Percentiles rank a stretch among this genome's conserved stretches.
These are phyloP conservation scores for Drosophila robusta DNA, from an alignment of 2,888 invertebrate genomes.

Conservation along the genomic window DNA sequence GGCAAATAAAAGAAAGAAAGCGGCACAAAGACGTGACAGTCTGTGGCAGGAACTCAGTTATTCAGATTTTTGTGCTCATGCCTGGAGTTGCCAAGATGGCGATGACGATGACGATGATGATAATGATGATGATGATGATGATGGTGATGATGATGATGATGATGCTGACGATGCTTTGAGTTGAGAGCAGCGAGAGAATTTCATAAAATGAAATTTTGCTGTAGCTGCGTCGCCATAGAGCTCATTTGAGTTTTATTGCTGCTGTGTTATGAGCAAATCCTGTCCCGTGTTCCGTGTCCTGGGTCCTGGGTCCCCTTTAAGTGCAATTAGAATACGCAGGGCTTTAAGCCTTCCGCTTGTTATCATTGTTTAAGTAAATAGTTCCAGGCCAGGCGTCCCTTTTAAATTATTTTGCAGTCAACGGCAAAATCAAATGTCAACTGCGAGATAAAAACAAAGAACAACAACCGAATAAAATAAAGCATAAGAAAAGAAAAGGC, in stretches of 20 bases:
- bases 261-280: constrained; percentile 33
- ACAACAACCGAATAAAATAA: neutral
- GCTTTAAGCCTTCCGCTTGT: constrained; percentile 40
- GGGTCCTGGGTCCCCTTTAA: constrained; percentile 35
- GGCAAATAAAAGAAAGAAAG: constrained; percentile 48
- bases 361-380: constrained; percentile 52
- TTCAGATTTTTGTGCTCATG: constrained; percentile 5
- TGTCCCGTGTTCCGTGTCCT: neutral
- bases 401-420: constrained; percentile 28
- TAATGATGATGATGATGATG: constrained; percentile 10
- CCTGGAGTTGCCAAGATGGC: constrained; percentile 13
- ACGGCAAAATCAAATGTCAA: constrained; percentile 51
- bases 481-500: constrained; percentile 22
- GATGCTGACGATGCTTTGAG: constrained; percentile 1
- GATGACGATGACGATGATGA: neutral
- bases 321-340: constrained; percentile 55
- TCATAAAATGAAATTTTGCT: constrained; percentile 57
- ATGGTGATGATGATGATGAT: constrained; percentile 15
- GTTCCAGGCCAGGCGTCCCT: constrained; percentile 27
- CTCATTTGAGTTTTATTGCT: constrained; percentile 62
- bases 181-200: constrained; percentile 34
- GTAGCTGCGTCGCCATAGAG: constrained; percentile 33
- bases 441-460: constrained; percentile 21
- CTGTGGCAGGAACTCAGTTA: constrained; percentile 25
- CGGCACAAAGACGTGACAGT: constrained; percentile 57